These are phyloP conservation scores for Clistopyga incitator DNA, from an alignment of 2,888 invertebrate species.

Conservation along the genomic window DNA sequence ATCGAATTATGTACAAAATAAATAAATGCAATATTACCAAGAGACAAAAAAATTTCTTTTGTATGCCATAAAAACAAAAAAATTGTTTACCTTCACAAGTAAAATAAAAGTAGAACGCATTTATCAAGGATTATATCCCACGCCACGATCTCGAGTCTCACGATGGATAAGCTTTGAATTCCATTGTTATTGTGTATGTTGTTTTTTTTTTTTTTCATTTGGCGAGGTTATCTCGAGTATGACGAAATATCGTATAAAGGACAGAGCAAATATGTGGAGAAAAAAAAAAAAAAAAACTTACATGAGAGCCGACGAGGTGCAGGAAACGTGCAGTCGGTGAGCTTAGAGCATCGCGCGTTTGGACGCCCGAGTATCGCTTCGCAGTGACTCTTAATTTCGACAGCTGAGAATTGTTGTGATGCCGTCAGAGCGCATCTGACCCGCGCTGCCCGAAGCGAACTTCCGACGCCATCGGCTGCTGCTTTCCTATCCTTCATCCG, in stretches of 20 bases:
- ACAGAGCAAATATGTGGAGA: background rate
- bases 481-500: slow-evolving; percentile 2
- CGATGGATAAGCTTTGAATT: background rate
- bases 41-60: background rate
- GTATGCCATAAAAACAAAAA: too few species aligned
- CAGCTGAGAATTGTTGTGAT: slow-evolving; percentile 42
- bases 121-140: background rate
- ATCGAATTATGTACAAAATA: background rate
- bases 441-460: slow-evolving; percentile 5
- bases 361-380: background rate
- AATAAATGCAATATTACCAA: too few species aligned
- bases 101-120: background rate
- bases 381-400: slow-evolving; percentile 47
- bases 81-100: too few species aligned
- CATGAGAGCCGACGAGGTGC: slow-evolving; percentile 46
- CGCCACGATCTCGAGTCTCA: background rate
- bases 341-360: slow-evolving; percentile 20
- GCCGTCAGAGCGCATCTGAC: slow-evolving; percentile 22
- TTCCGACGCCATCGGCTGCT: background rate
- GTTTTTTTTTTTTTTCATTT: background rate
- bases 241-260: slow-evolving; percentile 3
- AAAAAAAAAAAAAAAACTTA: slow-evolving; percentile 21
- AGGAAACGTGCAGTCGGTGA: background rate
- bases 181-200: slow-evolving; percentile 31
- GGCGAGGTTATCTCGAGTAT: slow-evolving; percentile 18